Conservation (phyloP, 2,113 vertebrate genomes). For the Oenanthe melanoleuca region DNA sequence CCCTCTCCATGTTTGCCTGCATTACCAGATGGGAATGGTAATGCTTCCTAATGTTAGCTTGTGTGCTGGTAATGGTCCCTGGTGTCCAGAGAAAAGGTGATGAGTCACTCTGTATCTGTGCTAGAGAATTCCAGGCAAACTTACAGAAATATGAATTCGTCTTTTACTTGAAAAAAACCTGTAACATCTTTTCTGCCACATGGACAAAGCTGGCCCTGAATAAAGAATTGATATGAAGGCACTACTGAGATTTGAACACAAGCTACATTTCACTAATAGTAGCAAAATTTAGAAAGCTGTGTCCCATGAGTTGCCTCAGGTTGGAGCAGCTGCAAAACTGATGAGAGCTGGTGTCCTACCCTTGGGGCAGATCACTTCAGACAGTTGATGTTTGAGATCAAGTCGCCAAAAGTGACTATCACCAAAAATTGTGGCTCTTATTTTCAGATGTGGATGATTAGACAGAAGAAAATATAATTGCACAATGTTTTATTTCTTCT, state of each 20-base stretch:
- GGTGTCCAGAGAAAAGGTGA: not conserved
- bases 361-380: not conserved
- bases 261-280: not conserved
- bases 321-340: not conserved
- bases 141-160: not conserved
- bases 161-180: not conserved
- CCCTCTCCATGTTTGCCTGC: not conserved
- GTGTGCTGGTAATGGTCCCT: not conserved
- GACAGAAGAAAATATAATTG: not conserved
- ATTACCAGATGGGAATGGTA: not conserved
- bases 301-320: not conserved
- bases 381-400: not conserved
- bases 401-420: not conserved
- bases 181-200: not conserved
- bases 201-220: not conserved
- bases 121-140: not conserved
- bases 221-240: not conserved
- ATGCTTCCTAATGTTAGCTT: not conserved
- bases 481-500: not conserved
- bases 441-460: not conserved
- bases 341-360: not conserved
- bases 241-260: not conserved
- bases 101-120: not conserved
- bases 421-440: not conserved
- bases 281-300: not conserved